Evolutionary conservation across 2,888 invertebrate species (phyloP), one percentile per base, ranked within the genome.

Genomic region (Ennomos erosarius): DNA sequence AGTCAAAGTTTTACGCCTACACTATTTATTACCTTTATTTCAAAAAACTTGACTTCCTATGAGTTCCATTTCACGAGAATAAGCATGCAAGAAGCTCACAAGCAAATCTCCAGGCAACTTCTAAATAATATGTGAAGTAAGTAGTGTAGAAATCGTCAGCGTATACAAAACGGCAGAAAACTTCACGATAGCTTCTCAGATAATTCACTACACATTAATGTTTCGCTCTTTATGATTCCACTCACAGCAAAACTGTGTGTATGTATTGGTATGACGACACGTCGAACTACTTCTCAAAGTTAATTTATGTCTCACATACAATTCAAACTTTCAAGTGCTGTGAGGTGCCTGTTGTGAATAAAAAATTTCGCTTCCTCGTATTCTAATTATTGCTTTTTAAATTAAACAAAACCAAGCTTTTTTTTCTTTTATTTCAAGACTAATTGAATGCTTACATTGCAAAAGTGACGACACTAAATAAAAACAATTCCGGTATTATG

Each of bases 181-280:
- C 82, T 89, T 88, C 68, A 78, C 79, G 78, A 85, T 83, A 79
- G 87, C 86, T 84, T 85, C 82, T 86, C 81, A 88, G 82, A 87
- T 85, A 88, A 87, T 86, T 85, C 85, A 85, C 81, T 84, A 83
- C 76, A 85, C 81, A 84, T 86, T 90, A 89, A 89, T 89, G 86
- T 85, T 85, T 81, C 67, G 80, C 87, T 82, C 88, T 89, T 88
- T 87, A 85, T 88, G 88, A 88, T 85, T 82, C 80, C 70, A 69
- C 81, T 74, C 76, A 11, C 59, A 69, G 69, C 69, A 69, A 75
- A 67, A 63, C 72, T 75, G 70, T 76, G 3, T 16, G 26, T 26
- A 78, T 78, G 65, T 67, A 64, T 69, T 55, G 64, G 74, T 81
- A 73, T 82, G 83, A 79, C 78, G 73, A 75, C 74, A 73, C 76